These are phyloP conservation scores for Ephydatia muelleri DNA, from an alignment of 37 sponge, comb jelly and placozoan species.

Conservation along the genomic window DNA sequence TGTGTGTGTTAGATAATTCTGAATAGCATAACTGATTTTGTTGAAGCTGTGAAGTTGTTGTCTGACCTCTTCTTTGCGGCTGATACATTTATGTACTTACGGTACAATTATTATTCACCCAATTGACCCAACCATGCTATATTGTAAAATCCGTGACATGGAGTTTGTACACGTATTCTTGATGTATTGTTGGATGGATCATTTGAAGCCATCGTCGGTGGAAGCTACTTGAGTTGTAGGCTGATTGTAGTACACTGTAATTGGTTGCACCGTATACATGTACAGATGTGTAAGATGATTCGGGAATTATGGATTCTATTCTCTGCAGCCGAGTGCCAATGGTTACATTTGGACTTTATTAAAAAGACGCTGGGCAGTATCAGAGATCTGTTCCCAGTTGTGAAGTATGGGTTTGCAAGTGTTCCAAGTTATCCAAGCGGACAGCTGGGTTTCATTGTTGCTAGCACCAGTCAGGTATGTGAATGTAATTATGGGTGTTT, in stretches of 20 bases:
- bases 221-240: too few species aligned
- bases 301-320: too few species aligned
- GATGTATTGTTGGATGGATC: too few species aligned
- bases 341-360: constrained; percentile 71
- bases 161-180: too few species aligned
- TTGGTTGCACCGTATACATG: background rate
- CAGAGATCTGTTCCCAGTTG: constrained; percentile 69
- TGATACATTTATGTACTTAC: background rate
- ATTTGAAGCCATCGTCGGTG: too few species aligned
- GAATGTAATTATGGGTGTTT: too few species aligned
- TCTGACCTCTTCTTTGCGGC: background rate
- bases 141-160: too few species aligned
- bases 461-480: constrained; percentile 51
- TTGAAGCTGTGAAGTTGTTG: background rate
- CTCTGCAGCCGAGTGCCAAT: constrained; percentile 73
- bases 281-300: background rate
- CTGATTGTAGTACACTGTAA: too few species aligned
- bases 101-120: too few species aligned
- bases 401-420: constrained; percentile 63
- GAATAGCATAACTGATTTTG: background rate
- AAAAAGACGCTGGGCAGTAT: constrained; percentile 36
- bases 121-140: too few species aligned
- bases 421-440: constrained; percentile 86
- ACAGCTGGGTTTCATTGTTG: constrained; percentile 76
- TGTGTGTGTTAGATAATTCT: too few species aligned